Percentiles rank a stretch among this genome's conserved stretches.
These are phyloP conservation scores for Ctenodactylus gundi DNA, from an alignment of 2,113 vertebrate genomes.

Conservation along the genomic window DNA sequence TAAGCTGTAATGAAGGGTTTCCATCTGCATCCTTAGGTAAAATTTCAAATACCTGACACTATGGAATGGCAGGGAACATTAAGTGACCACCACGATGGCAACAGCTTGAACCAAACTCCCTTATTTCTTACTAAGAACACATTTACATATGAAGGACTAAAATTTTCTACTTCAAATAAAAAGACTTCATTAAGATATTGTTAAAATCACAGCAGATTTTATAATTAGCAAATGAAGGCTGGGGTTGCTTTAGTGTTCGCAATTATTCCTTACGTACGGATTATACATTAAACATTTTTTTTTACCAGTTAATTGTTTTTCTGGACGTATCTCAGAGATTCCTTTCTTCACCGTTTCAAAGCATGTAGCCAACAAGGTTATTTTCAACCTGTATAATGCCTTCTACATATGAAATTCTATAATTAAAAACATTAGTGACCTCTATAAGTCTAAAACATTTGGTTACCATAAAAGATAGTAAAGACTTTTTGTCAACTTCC, in stretches of 20 bases:
- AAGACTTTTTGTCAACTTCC: not conserved
- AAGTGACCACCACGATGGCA: not conserved
- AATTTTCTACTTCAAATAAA: not conserved
- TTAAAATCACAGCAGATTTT: constrained; percentile 20
- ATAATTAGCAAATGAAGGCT: not conserved
- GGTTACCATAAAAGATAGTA: not conserved
- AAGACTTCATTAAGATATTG: not conserved
- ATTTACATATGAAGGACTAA: not conserved
- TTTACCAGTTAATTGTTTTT: constrained; percentile 3
- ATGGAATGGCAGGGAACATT: not conserved
- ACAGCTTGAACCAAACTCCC: not conserved
- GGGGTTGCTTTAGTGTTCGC: not conserved
- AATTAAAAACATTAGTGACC: constrained; percentile 28
- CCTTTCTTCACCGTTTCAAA: constrained; percentile 32
- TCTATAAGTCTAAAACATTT: not conserved
- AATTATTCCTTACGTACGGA: not conserved
- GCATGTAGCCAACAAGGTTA: not conserved
- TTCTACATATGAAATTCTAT: not conserved
- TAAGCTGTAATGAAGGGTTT: not conserved
- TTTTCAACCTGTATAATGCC: not conserved
- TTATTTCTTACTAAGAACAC: not conserved
- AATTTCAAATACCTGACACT: not conserved
- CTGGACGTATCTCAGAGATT: not conserved
- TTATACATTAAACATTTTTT: not conserved
- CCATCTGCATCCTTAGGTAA: not conserved